phyloP scores from a whole-genome alignment of 2,797 vertebrate genomes.

The Hyperoplus lanceolatus region DNA sequence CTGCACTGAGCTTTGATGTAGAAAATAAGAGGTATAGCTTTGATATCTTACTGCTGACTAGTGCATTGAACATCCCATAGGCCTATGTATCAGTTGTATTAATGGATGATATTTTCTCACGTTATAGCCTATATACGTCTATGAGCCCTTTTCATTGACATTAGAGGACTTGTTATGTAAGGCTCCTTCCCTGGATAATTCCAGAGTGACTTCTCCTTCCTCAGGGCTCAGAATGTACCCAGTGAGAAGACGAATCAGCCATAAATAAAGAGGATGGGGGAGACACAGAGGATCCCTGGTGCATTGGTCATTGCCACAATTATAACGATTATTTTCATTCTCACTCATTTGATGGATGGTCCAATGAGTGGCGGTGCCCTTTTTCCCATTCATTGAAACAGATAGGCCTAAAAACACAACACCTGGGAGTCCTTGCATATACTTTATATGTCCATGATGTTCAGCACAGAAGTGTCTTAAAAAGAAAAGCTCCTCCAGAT shows the following conservation, averaged over 20 bases:
- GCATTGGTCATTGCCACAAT: constrained; percentile 38
- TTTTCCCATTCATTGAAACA: constrained; percentile 69
- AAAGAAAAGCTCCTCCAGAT: constrained; percentile 21
- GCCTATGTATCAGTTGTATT: constrained; percentile 23
- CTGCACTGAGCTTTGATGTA: constrained; percentile 3
- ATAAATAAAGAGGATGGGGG: constrained; percentile 30
- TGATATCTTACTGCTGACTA: background rate
- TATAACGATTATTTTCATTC: constrained; percentile 56
- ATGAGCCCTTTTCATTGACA: constrained; percentile 78
- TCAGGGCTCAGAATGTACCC: constrained; percentile 75
- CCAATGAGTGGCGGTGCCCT: constrained; percentile 11
- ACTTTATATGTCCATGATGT: constrained; percentile 18
- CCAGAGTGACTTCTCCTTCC: constrained; percentile 68
- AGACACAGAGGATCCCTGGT: constrained; percentile 41
- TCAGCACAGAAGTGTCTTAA: constrained; percentile 7
- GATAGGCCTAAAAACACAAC: constrained; percentile 15
- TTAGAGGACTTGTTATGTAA: constrained; percentile 82
- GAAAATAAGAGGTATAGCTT: background rate
- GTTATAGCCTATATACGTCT: constrained; percentile 61
- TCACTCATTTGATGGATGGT: constrained; percentile 39
- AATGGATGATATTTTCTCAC: constrained; percentile 24
- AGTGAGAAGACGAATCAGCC: constrained; percentile 73
- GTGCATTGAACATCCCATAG: background rate
- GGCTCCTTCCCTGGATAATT: constrained; percentile 72
- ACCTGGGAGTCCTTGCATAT: constrained; percentile 41